These are phyloP conservation scores for Propsilocerus akamusi DNA, from an alignment of 1,140 invertebrate genomes.

Conservation along the genomic window DNA sequence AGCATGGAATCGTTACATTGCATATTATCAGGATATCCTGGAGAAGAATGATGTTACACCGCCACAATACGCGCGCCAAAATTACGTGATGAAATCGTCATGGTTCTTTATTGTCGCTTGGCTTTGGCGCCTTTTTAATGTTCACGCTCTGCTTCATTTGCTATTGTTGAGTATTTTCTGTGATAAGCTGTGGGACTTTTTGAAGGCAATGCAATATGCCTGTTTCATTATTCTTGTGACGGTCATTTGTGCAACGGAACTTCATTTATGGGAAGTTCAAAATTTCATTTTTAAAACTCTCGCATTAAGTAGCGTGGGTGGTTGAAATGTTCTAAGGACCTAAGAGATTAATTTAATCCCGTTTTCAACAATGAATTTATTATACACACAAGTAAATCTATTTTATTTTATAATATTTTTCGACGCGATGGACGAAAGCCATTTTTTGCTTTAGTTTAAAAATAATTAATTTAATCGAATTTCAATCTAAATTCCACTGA, in stretches of 20 bases:
- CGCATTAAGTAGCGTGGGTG: too few species aligned
- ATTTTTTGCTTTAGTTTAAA: too few species aligned
- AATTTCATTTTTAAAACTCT: conserved; percentile 28
- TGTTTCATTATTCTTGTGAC: conserved; percentile 35
- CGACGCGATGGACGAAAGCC: too few species aligned
- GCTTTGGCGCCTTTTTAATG: conserved; percentile 60
- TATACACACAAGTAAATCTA: too few species aligned
- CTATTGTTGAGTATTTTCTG: conserved; percentile 58
- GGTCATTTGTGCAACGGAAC: conserved; percentile 36
- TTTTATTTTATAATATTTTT: too few species aligned
- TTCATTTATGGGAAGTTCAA: conserved; percentile 31
- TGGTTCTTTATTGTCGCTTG: conserved; percentile 52
- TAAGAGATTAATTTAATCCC: too few species aligned
- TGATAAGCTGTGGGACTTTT: conserved; percentile 55
- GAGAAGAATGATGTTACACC: conserved; percentile 35
- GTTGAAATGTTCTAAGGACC: background rate
- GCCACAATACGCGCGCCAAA: conserved; percentile 29
- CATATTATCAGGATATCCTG: conserved; percentile 51
- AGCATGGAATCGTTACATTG: conserved; percentile 65
- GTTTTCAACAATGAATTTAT: too few species aligned
- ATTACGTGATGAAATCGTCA: conserved; percentile 31
- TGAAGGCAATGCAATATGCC: conserved; percentile 39
- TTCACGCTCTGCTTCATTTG: conserved; percentile 57
- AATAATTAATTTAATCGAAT: too few species aligned
- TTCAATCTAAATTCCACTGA: too few species aligned